Evolutionary conservation across 1,140 invertebrate genomes (phyloP), one percentile per base, ranked within the genome.

Genomic region (Drosophila seguyi): DNA sequence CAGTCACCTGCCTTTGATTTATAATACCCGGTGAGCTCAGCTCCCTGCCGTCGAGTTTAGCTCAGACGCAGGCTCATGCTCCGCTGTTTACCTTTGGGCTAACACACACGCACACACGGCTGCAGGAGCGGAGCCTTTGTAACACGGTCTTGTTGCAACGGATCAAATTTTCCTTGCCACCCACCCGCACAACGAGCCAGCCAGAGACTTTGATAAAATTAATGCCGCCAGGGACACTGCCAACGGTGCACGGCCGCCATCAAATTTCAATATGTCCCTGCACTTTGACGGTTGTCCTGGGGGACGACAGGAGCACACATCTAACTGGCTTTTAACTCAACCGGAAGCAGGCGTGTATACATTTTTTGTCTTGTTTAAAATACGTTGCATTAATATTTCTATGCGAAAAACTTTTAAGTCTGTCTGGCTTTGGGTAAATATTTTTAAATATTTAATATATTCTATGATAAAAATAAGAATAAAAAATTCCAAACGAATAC

Each of bases 1-100:
- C 61, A 34, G 39, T 31, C 73, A 68, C 63, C 62, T 63, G 81
- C 59, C 81, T 88, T 87, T 87, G 84, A 87, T 88, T 88, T 87
- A 87, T 80, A 84, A 73, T 66, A 88, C 79, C 80, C 62, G 38
- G 16, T 29, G 29, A 52, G 29, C 38, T 67, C 36, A 42, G 45
- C 18, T 50, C 41, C 36, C 36, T 42, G 56, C 36, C 38, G 53
- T 39, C 42, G 39, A 39, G 56, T 38, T 59, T 16, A 14, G 62
- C 34, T 60, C 58, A 50, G 65, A 18, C 27, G 20, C 38, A 66
- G 61, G 67, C 55, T 25, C 13, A 14, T 31, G 39, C 36, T 69
- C 6, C 31, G 42, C 34, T 72, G 67, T 74, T 74, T 72, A 61
- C 67, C 66, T 72, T 74, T 45, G 53, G 44, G 48, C 44, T n/a